These are phyloP conservation scores for Macaria notata DNA, from an alignment of 2,888 invertebrate species.

Conservation along the genomic window DNA sequence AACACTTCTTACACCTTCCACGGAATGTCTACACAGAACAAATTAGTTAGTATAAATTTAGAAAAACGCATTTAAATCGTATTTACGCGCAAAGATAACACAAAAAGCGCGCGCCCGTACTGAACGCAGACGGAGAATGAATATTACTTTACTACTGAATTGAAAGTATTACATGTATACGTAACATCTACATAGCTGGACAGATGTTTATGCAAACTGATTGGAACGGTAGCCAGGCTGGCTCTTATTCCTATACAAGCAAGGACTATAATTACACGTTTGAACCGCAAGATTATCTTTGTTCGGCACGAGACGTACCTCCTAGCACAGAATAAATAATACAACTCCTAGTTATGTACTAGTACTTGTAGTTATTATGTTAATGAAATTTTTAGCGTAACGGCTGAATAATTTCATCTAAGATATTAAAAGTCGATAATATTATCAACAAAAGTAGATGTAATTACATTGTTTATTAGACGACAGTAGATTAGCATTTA, in stretches of 20 bases:
- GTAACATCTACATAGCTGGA: conserved; percentile 53
- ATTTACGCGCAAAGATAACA: conserved; percentile 39
- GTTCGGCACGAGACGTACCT: background rate
- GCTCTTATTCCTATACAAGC: conserved; percentile 20
- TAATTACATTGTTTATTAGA: too few species aligned
- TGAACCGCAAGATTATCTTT: conserved; percentile 18
- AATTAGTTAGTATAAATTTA: background rate
- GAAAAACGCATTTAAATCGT: conserved; percentile 35
- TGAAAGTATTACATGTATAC: conserved; percentile 54
- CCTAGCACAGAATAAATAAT: background rate
- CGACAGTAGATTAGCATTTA: too few species aligned
- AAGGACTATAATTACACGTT: conserved; percentile 23
- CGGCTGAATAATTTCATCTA: too few species aligned
- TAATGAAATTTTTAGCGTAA: too few species aligned
- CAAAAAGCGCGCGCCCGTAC: conserved; percentile 53
- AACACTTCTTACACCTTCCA: conserved; percentile 46
- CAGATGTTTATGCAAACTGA: conserved; percentile 44
- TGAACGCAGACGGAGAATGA: conserved; percentile 60
- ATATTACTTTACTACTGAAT: conserved; percentile 53
- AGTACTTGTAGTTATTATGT: too few species aligned
- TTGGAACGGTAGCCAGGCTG: conserved; percentile 17
- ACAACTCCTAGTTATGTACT: too few species aligned
- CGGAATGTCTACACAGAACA: conserved; percentile 29
- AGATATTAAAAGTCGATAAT: too few species aligned
- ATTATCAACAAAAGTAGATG: too few species aligned